A percentile compares a stretch with the other conserved stretches of the same genome.
Evolutionary conservation across 2,888 invertebrate species (phyloP).

Genomic region (Bedellia somnulentella): DNA sequence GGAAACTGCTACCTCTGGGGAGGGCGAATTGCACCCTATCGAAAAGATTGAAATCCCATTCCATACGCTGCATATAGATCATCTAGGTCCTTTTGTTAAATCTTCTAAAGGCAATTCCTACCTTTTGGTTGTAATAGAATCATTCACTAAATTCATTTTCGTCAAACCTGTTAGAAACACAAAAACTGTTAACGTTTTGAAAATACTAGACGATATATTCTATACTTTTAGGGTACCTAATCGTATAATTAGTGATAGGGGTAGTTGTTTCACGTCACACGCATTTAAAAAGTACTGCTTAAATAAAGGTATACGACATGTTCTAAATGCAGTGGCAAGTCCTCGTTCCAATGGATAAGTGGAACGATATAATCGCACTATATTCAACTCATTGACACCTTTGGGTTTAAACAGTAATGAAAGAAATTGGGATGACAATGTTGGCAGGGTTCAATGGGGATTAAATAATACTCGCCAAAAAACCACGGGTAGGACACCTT

Average conservation of each 20-base stretch:
- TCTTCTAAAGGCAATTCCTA: constrained; percentile 3
- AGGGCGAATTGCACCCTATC: constrained; percentile 16
- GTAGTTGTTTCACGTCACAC: constrained; percentile 9
- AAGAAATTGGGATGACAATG: constrained; percentile 1
- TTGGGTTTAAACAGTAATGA: neutral
- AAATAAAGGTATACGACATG: constrained; percentile 8
- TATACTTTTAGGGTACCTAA: constrained; percentile 8
- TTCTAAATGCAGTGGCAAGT: constrained; percentile 8
- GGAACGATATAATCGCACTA: constrained; percentile 3
- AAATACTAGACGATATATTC: constrained; percentile 9
- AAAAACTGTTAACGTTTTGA: constrained; percentile 5
- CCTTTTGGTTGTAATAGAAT: constrained; percentile 2
- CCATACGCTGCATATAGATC: no score
- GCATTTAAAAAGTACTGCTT: constrained; percentile 6
- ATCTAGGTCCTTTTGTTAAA: constrained; percentile 6
- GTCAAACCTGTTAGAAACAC: constrained; percentile 7
- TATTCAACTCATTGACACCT: neutral
- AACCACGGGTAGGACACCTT: constrained; percentile 1
- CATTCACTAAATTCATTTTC: constrained; percentile 5
- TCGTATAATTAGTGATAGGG: constrained; percentile 10
- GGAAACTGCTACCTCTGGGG: constrained; percentile 12
- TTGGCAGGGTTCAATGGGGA: constrained; percentile 3
- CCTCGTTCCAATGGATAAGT: constrained; percentile 6
- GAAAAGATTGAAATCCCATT: constrained; percentile 5
- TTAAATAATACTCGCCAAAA: constrained; percentile 3